phyloP scores from a whole-genome alignment of 2,797 vertebrate genomes.

The Garrulus glandarius region DNA sequence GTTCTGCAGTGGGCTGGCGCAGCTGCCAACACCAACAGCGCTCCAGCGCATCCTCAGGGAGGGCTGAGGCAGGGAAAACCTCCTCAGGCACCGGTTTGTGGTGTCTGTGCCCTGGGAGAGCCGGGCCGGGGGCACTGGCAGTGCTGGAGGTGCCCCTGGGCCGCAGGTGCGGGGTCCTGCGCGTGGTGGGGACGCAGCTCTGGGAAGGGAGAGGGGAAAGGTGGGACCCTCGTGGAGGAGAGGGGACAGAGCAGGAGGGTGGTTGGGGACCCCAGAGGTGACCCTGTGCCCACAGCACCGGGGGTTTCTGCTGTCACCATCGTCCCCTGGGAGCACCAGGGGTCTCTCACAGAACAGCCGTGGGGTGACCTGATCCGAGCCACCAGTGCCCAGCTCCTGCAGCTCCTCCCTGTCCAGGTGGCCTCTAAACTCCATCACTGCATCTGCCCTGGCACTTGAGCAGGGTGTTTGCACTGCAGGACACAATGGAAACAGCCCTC shows the following conservation, averaged over 20 bases:
- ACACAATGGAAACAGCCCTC: rapidly evolving
- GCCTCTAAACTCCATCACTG: rapidly evolving
- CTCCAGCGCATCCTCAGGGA: neutral
- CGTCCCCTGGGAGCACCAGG: rapidly evolving
- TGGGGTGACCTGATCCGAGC: neutral
- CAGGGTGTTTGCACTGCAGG: rapidly evolving
- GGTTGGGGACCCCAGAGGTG: neutral
- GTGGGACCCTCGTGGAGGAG: rapidly evolving
- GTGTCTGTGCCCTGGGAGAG: neutral
- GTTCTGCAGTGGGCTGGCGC: neutral
- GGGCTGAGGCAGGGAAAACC: neutral
- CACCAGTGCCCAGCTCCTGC: neutral
- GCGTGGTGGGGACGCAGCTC: neutral
- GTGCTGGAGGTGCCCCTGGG: neutral
- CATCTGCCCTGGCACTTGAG: rapidly evolving
- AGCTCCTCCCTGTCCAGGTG: rapidly evolving
- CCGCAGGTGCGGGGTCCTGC: neutral
- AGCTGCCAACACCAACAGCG: rapidly evolving
- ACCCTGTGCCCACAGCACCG: rapidly evolving
- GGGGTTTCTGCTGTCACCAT: rapidly evolving
- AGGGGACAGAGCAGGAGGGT: neutral
- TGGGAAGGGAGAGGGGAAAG: neutral
- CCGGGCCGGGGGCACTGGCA: neutral
- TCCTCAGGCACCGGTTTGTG: neutral
- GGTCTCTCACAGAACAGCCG: neutral